Conservation (phyloP, 2,888 invertebrate species). For the Drosophila vallismaia region DNA sequence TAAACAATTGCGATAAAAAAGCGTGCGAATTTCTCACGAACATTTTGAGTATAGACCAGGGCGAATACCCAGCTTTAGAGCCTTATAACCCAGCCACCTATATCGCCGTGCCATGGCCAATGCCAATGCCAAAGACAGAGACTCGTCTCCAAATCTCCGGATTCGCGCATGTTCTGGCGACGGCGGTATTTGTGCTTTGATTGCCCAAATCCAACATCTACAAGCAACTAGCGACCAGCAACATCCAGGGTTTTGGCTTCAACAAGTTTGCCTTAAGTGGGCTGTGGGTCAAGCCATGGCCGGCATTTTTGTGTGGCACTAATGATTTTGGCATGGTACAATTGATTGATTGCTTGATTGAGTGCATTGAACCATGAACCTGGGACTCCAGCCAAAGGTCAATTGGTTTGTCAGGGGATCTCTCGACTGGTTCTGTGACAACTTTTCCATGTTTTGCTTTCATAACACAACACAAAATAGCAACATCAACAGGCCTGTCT, state of each 20-base stretch:
- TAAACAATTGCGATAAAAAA: conserved; percentile 79
- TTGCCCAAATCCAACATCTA: conserved; percentile 68
- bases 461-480: conserved; percentile 22
- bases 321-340: conserved; percentile 61
- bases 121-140: conserved; percentile 41
- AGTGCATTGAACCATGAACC: conserved; percentile 69
- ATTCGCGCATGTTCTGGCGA: conserved; percentile 61
- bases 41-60: conserved; percentile 59
- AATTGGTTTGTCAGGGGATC: conserved; percentile 62
- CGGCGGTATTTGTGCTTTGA: conserved; percentile 75
- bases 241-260: conserved; percentile 10
- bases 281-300: conserved; percentile 74
- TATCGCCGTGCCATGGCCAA: conserved; percentile 29
- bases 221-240: conserved; percentile 30
- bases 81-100: conserved; percentile 48
- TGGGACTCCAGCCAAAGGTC: conserved; percentile 42
- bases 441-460: conserved; percentile 65
- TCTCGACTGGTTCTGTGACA: conserved; percentile 53
- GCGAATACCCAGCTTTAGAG: conserved; percentile 24
- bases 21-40: conserved; percentile 79
- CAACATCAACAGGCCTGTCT: conserved; percentile 7
- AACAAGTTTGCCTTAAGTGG: conserved; percentile 68
- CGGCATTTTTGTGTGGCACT: conserved; percentile 68
- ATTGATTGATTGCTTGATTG: conserved; percentile 76
- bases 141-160: conserved; percentile 59